Base-by-base conservation (phyloP, 2,888 invertebrate species). In the Drosophila trichaetosa region DNA sequence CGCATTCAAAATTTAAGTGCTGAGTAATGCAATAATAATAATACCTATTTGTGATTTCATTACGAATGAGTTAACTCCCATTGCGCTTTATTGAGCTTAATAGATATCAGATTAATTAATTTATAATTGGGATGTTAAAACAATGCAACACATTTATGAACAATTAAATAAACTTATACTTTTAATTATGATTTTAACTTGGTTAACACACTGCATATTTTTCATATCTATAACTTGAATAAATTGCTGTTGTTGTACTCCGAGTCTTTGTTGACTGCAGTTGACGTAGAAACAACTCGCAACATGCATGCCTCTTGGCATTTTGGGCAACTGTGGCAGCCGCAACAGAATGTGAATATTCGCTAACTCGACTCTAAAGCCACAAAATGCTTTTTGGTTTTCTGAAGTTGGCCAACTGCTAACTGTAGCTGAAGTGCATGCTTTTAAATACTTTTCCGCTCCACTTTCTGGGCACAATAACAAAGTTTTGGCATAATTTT, bases 401-500 rank as follows among this genome's bases (percentile, higher is more conserved):
- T 65, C 70, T 66, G 24, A 60, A 69, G 52, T 57, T 66, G 48
- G 64, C 68, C 74, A 69, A 68, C 46, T 61, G 46, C 33, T 31
- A 11, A 29, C 46, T 42, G 65, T 65, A 79, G 58, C 40, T 77
- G 68, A 83, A 88, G 62, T 77, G 73, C 75, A 48, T 62, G 51
- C 75, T 64, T 66, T 69, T 66, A 76, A 78, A 72, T 70, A 70
- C 73, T 71, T 72, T 77, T 46, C 8, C 48, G 51, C 24, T 58
- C 72, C 49, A 67, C 34, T 73, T 69, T 61, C 29, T 49, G 69
- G 40, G 18, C 46, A 38, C 67, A 58, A 61, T 38, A 73, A n/a
- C 6, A 36, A 85, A 81, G 62, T 81, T 86, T 79, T 79, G 69
- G 74, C 71, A 83, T 86, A 69, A 81, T 73, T 81, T 69, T 52